A percentile compares a stretch with the other conserved stretches of the same genome.
Conservation (phyloP, 2,888 invertebrate genomes). For the Trypoxylon attenuatum region DNA sequence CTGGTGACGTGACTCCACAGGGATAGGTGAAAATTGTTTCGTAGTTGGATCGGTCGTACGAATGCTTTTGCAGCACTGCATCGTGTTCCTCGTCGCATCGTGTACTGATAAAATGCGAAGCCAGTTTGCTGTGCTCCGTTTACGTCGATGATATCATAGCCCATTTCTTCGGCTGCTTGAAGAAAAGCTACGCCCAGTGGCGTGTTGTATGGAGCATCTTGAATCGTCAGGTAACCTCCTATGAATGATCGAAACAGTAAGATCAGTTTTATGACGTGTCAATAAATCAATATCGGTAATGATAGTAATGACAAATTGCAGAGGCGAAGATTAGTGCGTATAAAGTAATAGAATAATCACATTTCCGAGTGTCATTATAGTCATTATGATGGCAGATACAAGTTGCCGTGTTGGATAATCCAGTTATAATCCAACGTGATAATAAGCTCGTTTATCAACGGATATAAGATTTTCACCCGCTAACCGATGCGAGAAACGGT, state of each 20-base stretch:
- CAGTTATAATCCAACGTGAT: too few relatives aligned
- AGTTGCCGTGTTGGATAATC: too few relatives aligned
- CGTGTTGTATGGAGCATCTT: slow-evolving; percentile 87
- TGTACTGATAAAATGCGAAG: slow-evolving; percentile 90
- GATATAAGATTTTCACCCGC: neutral
- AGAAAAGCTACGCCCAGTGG: slow-evolving; percentile 90
- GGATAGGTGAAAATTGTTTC: slow-evolving; percentile 88
- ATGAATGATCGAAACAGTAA: too few relatives aligned
- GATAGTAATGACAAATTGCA: too few relatives aligned
- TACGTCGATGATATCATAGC: slow-evolving; percentile 89
- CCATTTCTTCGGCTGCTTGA: slow-evolving; percentile 94
- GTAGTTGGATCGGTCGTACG: slow-evolving; percentile 84
- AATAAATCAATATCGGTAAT: too few relatives aligned
- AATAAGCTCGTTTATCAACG: slow-evolving; percentile 2
- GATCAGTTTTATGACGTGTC: too few relatives aligned
- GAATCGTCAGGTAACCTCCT: slow-evolving; percentile 87
- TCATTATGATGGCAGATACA: too few relatives aligned
- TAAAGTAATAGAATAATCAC: too few relatives aligned
- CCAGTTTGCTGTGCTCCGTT: slow-evolving; percentile 93
- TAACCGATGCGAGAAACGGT: neutral
- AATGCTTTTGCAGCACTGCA: slow-evolving; percentile 92
- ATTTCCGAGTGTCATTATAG: too few relatives aligned
- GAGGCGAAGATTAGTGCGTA: too few relatives aligned
- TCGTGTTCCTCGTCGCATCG: slow-evolving; percentile 89
- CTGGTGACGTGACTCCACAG: slow-evolving; percentile 87